A percentile compares a stretch with the other conserved stretches of the same genome.
These are phyloP conservation scores for Aspidoscelis tigris DNA, from an alignment of 2,113 vertebrate genomes.

Conservation along the genomic window DNA sequence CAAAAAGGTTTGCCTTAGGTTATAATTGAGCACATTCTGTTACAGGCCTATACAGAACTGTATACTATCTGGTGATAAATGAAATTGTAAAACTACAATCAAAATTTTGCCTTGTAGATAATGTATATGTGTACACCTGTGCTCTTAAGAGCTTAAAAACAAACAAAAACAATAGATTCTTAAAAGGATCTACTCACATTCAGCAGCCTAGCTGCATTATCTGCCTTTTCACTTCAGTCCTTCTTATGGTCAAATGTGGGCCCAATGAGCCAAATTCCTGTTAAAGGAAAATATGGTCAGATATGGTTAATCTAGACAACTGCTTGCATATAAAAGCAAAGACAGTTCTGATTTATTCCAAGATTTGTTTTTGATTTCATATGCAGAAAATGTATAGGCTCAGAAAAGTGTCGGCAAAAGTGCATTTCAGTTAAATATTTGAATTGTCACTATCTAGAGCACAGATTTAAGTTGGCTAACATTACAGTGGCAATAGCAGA, in stretches of 20 bases:
- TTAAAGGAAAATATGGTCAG: conserved; percentile 1
- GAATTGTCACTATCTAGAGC: background rate
- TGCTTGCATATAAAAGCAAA: background rate
- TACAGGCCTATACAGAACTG: conserved; percentile 34
- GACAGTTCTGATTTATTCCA: conserved; percentile 19
- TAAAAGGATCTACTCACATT: conserved; percentile 16
- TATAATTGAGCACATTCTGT: conserved; percentile 67
- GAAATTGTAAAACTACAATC: conserved; percentile 40
- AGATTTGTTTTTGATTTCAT: background rate
- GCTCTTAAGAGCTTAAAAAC: conserved; percentile 37
- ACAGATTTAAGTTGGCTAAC: background rate
- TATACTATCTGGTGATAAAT: conserved; percentile 29
- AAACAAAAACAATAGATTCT: conserved; percentile 21
- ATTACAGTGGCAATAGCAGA: background rate
- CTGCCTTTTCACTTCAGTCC: background rate
- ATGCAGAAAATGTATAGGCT: background rate
- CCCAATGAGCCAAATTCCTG: background rate
- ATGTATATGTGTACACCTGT: conserved; percentile 15
- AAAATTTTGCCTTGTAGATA: conserved; percentile 44
- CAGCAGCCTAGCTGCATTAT: conserved; percentile 35
- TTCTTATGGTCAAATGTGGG: background rate
- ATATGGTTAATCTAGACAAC: conserved; percentile 2
- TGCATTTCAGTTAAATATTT: background rate
- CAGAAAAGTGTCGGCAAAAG: background rate
- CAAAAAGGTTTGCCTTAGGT: conserved; percentile 66